A percentile compares a stretch with the other conserved stretches of the same genome.
phyloP scores from a whole-genome alignment of 1,140 invertebrate species.

The Saccostrea echinata region DNA sequence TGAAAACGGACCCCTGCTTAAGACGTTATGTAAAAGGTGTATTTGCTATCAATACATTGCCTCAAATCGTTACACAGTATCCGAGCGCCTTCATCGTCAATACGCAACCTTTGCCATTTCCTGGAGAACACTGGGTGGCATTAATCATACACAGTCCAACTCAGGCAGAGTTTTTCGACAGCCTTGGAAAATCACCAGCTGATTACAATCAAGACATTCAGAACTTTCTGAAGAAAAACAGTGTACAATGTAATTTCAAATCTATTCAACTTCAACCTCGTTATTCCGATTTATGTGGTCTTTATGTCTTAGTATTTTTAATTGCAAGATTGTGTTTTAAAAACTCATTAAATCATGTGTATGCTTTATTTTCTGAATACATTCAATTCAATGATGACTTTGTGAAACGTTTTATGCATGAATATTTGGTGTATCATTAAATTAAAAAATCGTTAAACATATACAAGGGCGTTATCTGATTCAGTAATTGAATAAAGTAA shows the following conservation, averaged over 20 bases:
- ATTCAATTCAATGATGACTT: not conserved
- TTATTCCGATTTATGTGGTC: constrained; percentile 1
- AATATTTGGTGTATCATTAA: not conserved
- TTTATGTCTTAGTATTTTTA: constrained; percentile 29
- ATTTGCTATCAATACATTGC: constrained; percentile 20
- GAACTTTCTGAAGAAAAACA: not conserved
- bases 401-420: not conserved
- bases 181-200: constrained; percentile 9
- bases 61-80: not conserved
- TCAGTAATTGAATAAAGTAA: no score
- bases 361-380: not conserved
- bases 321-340: not conserved
- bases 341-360: constrained; percentile 9
- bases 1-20: not conserved
- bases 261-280: not conserved
- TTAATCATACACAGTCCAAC: not conserved
- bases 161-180: constrained; percentile 37
- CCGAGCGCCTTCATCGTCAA: constrained; percentile 34
- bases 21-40: not conserved
- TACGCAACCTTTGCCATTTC: constrained; percentile 16
- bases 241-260: not conserved
- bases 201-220: not conserved
- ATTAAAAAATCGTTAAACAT: not conserved
- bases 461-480: not conserved
- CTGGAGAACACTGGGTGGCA: constrained; percentile 46